Evolutionary conservation across 2,797 vertebrate genomes (phyloP), one percentile per base, ranked within the genome.

Genomic region (Lycodopsis pacificus): DNA sequence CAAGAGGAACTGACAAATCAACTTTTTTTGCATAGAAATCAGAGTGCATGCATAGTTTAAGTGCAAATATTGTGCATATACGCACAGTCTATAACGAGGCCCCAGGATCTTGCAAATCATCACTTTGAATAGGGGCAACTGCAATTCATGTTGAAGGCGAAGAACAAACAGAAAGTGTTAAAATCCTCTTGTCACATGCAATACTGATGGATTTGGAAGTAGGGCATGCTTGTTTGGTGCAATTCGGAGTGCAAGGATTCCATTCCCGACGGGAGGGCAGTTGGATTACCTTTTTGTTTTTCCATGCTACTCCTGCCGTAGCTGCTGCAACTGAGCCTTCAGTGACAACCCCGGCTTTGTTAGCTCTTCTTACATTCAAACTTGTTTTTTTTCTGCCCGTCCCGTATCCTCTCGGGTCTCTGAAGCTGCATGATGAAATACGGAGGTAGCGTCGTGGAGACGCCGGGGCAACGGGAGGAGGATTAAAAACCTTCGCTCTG

Each of bases 361-460:
- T 84, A 57, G 68, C 69, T 76, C 81, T 61, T 73, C 68, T 84
- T 67, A 54, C 40, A 64, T 87, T 87, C 73, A 78, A 74, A 85
- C 83, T 86, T 89, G 77, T 88, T 77, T 88, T 77, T 88, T 89
- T 86, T 87, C 53, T 2, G 62, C 81, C 73, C 63, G 74, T 83
- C 77, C 85, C 77, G 71, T 81, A 77, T 79, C 76, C 86, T 88
- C 83, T 22, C 0, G 65, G 83, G 86, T 49, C 82, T 81, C 61
- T 73, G 81, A 82, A 82, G 79, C 71, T 74, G 80, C 76, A 57
- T 89, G 89, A 91, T 90, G 92, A 90, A 91, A 92, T 75, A 53
- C 30, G 44, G 80, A 85, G 84, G 84, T 90, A 83, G 75, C 71
- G 25, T 73, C n/a, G 22, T 71, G 1, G 58, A 81, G 71, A 72